Conservation (phyloP, 1,140 invertebrate genomes). For the Polypedilum pembai region DNA sequence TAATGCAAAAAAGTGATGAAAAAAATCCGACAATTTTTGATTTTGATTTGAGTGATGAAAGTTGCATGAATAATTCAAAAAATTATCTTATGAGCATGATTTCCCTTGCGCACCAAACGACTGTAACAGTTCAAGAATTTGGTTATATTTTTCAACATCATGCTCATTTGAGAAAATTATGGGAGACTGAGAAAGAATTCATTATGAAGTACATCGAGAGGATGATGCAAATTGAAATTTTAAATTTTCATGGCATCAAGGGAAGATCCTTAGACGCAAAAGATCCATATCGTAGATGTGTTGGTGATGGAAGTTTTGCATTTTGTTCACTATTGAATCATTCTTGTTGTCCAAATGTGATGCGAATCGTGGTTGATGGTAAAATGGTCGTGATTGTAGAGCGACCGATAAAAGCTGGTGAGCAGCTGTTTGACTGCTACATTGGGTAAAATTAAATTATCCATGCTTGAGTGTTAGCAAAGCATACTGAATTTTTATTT, state of each 20-base stretch:
- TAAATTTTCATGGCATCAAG: conserved; percentile 25
- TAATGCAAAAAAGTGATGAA: neutral
- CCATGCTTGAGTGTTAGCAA: neutral
- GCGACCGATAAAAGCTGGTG: conserved; percentile 27
- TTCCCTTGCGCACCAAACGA: neutral
- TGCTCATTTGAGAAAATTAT: neutral
- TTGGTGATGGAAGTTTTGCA: conserved; percentile 13
- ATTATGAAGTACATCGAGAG: neutral
- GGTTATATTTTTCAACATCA: neutral
- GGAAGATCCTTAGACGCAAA: neutral
- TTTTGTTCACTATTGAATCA: conserved; percentile 29
- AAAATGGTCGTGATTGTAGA: neutral
- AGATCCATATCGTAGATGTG: neutral
- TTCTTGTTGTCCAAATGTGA: conserved; percentile 29
- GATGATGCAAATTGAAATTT: conserved; percentile 23
- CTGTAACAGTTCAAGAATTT: neutral
- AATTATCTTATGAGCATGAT: neutral
- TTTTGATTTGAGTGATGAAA: neutral
- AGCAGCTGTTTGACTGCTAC: conserved; percentile 22
- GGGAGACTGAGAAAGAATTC: neutral
- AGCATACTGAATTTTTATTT: neutral
- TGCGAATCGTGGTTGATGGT: neutral
- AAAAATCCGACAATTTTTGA: neutral
- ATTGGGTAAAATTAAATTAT: neutral
- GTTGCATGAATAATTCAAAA: neutral